These are phyloP conservation scores for Portunus trituberculatus DNA, from an alignment of 1,140 invertebrate genomes.

Conservation along the genomic window DNA sequence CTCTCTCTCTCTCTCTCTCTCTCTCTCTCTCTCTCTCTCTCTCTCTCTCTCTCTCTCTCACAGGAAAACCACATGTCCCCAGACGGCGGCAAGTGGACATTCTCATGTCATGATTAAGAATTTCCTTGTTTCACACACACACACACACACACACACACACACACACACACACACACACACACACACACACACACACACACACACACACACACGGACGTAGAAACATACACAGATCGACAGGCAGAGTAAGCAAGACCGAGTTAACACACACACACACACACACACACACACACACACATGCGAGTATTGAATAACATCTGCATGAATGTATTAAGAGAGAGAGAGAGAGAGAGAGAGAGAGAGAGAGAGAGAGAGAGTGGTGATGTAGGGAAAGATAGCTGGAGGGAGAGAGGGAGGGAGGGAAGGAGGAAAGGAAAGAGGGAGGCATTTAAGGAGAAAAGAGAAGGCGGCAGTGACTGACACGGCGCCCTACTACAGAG, in stretches of 20 bases:
- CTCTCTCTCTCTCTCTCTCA: constrained; percentile 5
- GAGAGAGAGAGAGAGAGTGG: not conserved
- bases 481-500: not conserved
- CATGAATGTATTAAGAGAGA: not conserved
- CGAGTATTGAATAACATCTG: too few species aligned
- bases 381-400: not conserved
- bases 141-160: constrained; percentile 28
- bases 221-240: not conserved
- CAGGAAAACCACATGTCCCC: too few species aligned
- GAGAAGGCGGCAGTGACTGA: not conserved
- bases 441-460: not conserved
- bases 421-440: not conserved
- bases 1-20: constrained; percentile 53
- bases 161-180: constrained; percentile 37
- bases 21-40: not conserved
- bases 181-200: constrained; percentile 32
- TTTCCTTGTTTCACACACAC: not conserved
- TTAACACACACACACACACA: too few species aligned
- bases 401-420: constrained; percentile 3
- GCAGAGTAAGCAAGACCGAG: not conserved
- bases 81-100: not conserved
- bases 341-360: not conserved
- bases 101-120: not conserved
- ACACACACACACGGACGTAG: not conserved
- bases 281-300: too few species aligned